Conservation (phyloP, 2,113 vertebrate species). For the Picathartes gymnocephalus region DNA sequence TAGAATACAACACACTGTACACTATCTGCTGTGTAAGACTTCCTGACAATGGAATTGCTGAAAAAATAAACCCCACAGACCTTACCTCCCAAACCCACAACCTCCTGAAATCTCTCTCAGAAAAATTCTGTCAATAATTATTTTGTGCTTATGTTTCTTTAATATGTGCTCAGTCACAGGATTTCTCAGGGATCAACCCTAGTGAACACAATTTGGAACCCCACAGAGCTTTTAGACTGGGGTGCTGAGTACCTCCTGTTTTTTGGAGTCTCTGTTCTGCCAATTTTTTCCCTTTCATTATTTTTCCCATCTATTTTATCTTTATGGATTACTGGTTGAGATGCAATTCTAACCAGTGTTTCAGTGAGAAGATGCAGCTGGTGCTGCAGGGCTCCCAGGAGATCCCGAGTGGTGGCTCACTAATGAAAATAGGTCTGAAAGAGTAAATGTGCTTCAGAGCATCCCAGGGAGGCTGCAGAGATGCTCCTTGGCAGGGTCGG, state of each 20-base stretch:
- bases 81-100: neutral
- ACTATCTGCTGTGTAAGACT: neutral
- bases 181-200: neutral
- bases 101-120: neutral
- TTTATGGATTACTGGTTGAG: neutral
- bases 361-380: neutral
- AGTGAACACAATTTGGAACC: neutral
- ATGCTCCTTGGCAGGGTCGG: neutral
- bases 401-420: neutral
- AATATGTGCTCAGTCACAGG: neutral
- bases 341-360: neutral
- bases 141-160: neutral
- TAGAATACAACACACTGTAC: neutral
- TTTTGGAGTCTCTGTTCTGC: neutral
- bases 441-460: neutral
- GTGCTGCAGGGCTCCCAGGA: neutral
- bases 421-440: neutral
- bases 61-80: neutral
- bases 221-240: neutral
- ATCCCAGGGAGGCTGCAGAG: neutral
- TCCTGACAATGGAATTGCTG: neutral
- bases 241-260: neutral
- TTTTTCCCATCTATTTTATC: neutral
- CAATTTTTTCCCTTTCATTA: neutral
- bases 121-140: neutral